Conservation (phyloP, 2,888 invertebrate genomes). For the Neuroscelio doddi region DNA sequence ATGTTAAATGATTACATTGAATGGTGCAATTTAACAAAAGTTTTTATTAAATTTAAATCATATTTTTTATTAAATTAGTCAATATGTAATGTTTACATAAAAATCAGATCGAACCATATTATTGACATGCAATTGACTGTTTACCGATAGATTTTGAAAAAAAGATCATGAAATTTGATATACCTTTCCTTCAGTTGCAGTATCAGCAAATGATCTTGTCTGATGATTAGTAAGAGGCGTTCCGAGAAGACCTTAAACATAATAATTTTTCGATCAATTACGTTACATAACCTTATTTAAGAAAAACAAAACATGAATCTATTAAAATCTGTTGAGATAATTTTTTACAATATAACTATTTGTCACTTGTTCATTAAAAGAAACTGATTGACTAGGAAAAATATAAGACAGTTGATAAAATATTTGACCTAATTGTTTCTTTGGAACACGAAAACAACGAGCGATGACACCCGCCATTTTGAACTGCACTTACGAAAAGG, state of each 20-base stretch:
- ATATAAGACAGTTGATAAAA: slow-evolving; percentile 46
- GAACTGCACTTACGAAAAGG: slow-evolving; percentile 49
- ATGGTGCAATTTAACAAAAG: too few relatives aligned
- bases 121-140: too few relatives aligned
- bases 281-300: slow-evolving; percentile 36
- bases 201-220: slow-evolving; percentile 62
- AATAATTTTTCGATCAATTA: slow-evolving; percentile 35
- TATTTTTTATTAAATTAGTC: too few relatives aligned
- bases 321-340: background rate
- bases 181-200: slow-evolving; percentile 4
- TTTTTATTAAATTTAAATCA: too few relatives aligned
- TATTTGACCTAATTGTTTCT: slow-evolving; percentile 79
- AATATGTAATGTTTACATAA: too few relatives aligned
- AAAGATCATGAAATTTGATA: background rate
- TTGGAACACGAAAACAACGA: slow-evolving; percentile 77
- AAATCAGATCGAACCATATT: too few relatives aligned
- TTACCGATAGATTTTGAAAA: too few relatives aligned
- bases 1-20: too few relatives aligned
- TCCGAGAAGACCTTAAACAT: slow-evolving; percentile 65
- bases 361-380: background rate
- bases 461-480: slow-evolving; percentile 85
- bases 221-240: slow-evolving; percentile 58
- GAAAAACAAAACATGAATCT: background rate
- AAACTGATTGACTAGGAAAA: background rate
- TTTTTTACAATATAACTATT: background rate